Percentiles rank a stretch among this genome's conserved stretches.
phyloP scores from a whole-genome alignment of 2,888 invertebrate species.

The Hyalella azteca region DNA sequence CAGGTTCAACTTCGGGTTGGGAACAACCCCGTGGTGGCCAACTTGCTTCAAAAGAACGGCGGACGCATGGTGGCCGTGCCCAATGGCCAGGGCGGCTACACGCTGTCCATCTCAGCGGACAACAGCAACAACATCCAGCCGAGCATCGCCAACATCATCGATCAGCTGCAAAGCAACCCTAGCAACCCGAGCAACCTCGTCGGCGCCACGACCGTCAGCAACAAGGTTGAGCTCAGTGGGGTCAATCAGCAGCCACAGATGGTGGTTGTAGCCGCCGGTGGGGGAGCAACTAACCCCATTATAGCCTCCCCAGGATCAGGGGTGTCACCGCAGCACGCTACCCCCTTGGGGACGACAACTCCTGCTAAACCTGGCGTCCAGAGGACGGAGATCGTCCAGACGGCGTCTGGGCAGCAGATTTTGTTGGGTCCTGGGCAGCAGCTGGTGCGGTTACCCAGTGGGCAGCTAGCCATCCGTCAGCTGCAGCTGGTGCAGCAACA shows the following conservation, averaged over 20 bases:
- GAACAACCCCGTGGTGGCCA: neutral
- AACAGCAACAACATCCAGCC: slow-evolving; percentile 33
- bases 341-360: neutral
- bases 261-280: neutral
- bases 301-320: slow-evolving; percentile 30
- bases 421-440: slow-evolving; percentile 27
- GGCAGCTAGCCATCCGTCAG: slow-evolving; percentile 5
- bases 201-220: no score
- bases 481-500: slow-evolving; percentile 24
- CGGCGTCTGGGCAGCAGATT: slow-evolving; percentile 41
- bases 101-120: slow-evolving; percentile 50
- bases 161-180: slow-evolving; percentile 16
- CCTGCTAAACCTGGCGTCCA: neutral
- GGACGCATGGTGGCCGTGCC: slow-evolving; percentile 55
- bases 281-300: slow-evolving; percentile 22
- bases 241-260: slow-evolving; percentile 16
- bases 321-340: slow-evolving; percentile 8
- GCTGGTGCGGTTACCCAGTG: slow-evolving; percentile 26
- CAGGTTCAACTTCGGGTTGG: slow-evolving; percentile 44
- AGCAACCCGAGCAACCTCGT: no score
- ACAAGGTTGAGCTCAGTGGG: no score
- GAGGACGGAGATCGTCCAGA: slow-evolving; percentile 34
- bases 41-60: slow-evolving; percentile 49
- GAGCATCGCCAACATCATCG: slow-evolving; percentile 37
- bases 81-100: slow-evolving; percentile 54